Conservation (phyloP, 1,140 invertebrate species). For the Mizuhopecten yessoensis region DNA sequence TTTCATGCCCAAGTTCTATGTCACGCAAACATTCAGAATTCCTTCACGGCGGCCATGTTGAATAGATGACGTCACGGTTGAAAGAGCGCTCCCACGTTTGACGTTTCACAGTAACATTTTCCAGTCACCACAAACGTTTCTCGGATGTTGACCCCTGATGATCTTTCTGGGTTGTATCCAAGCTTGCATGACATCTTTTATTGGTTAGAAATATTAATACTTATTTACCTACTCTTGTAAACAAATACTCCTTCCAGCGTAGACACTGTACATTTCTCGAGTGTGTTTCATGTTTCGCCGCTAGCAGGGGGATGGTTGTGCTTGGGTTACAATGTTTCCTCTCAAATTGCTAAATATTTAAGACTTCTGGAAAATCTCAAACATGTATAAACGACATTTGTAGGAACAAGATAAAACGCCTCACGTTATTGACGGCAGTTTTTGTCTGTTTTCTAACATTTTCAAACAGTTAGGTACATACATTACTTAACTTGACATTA, state of each 20-base stretch:
- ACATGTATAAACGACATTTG: slow-evolving; percentile 26
- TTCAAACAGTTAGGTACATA: neutral
- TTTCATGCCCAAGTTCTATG: neutral
- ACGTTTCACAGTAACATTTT: neutral
- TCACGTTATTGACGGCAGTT: slow-evolving; percentile 11
- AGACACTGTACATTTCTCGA: neutral
- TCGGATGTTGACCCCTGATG: neutral
- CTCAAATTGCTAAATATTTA: slow-evolving; percentile 24
- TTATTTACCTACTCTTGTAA: neutral
- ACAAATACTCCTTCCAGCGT: neutral
- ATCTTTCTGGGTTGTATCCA: slow-evolving; percentile 36
- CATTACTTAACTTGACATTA: neutral
- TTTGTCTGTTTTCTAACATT: slow-evolving; percentile 35
- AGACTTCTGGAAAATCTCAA: slow-evolving; percentile 27
- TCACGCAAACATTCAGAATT: neutral
- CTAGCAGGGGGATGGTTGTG: neutral
- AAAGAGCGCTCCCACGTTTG: slow-evolving; percentile 23
- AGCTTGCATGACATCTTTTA: slow-evolving; percentile 34
- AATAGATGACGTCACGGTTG: slow-evolving; percentile 22
- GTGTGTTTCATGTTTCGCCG: slow-evolving; percentile 5
- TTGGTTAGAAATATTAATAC: slow-evolving; percentile 36
- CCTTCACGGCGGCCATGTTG: neutral
- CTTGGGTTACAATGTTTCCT: neutral
- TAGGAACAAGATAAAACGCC: slow-evolving; percentile 11
- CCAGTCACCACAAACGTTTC: slow-evolving; percentile 21